Evolutionary conservation across 64 coral and sea anemone genomes (phyloP).

Genomic region (Pocillopora damicornis): DNA sequence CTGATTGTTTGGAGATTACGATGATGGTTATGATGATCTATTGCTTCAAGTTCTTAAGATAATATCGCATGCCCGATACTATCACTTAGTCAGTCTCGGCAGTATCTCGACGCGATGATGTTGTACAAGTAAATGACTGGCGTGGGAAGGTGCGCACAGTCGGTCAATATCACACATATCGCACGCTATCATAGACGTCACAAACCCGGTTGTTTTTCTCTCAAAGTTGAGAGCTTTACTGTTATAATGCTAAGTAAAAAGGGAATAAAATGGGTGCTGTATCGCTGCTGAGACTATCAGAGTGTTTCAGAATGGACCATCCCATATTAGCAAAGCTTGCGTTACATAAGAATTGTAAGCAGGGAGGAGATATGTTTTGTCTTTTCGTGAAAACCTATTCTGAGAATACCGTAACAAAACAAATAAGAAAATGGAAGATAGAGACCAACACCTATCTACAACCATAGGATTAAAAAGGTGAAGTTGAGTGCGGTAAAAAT

Average conservation of each 20-base stretch:
- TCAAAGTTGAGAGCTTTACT: constrained; percentile 37
- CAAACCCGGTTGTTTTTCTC: constrained; percentile 43
- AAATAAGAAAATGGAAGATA: background rate
- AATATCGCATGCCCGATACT: constrained; percentile 20
- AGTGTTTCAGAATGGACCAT: background rate
- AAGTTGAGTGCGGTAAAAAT: background rate
- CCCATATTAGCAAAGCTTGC: background rate
- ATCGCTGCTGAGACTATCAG: background rate
- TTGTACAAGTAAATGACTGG: constrained; percentile 21
- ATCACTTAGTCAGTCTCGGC: constrained; percentile 11
- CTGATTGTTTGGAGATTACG: constrained; percentile 41
- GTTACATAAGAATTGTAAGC: background rate
- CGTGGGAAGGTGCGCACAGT: constrained; percentile 21
- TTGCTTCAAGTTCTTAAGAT: constrained; percentile 41
- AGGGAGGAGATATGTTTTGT: background rate
- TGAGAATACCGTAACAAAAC: background rate
- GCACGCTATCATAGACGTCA: constrained; percentile 44
- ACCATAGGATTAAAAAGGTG: background rate
- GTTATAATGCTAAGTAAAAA: background rate
- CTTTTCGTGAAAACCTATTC: background rate
- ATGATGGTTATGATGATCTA: constrained; percentile 40
- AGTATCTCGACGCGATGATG: constrained; percentile 12
- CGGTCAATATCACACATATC: constrained; percentile 34
- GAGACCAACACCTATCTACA: background rate
- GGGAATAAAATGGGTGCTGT: background rate